phyloP scores from a whole-genome alignment of 92 coral and sea anemone genomes.

The Virgularia gustaviana region DNA sequence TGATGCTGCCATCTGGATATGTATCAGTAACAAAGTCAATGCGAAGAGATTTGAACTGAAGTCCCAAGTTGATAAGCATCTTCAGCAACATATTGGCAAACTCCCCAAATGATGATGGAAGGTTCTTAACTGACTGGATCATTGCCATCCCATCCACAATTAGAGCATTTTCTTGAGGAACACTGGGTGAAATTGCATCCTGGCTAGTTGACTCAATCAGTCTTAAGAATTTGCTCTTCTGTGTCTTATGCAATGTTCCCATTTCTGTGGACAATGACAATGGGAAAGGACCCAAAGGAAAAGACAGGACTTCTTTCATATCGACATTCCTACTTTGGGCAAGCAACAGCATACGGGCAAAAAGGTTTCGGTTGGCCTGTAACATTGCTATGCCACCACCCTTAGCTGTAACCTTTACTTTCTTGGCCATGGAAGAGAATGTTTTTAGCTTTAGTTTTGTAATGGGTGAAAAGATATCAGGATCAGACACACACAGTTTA shows the following conservation, averaged over 20 bases:
- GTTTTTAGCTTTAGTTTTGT: slow-evolving; percentile 6
- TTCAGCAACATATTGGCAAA: slow-evolving; percentile 53
- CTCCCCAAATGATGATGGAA: slow-evolving; percentile 55
- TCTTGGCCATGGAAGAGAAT: slow-evolving; percentile 14
- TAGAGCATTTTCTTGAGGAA: slow-evolving; percentile 44
- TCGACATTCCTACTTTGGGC: slow-evolving; percentile 24
- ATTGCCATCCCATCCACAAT: slow-evolving; percentile 66
- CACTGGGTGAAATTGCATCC: background rate
- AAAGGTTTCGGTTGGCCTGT: slow-evolving; percentile 8
- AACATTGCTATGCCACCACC: slow-evolving; percentile 13
- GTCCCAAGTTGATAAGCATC: slow-evolving; percentile 53
- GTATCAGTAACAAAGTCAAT: slow-evolving; percentile 50
- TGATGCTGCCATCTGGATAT: slow-evolving; percentile 55
- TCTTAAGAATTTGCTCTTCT: slow-evolving; percentile 14
- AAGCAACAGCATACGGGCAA: slow-evolving; percentile 14
- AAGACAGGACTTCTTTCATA: slow-evolving; percentile 17
- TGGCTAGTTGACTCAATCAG: slow-evolving; percentile 3
- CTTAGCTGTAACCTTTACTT: background rate
- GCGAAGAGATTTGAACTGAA: slow-evolving; percentile 41
- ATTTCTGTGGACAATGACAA: slow-evolving; percentile 10
- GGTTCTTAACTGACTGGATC: slow-evolving; percentile 44
- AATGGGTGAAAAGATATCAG: slow-evolving; percentile 23
- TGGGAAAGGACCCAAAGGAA: slow-evolving; percentile 17
- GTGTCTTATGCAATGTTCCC: slow-evolving; percentile 28
- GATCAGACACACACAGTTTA: slow-evolving; percentile 3